Percentiles rank a stretch among this genome's conserved stretches.
Conservation (phyloP, 2,888 invertebrate species). For the Gnatocerus cornutus region DNA sequence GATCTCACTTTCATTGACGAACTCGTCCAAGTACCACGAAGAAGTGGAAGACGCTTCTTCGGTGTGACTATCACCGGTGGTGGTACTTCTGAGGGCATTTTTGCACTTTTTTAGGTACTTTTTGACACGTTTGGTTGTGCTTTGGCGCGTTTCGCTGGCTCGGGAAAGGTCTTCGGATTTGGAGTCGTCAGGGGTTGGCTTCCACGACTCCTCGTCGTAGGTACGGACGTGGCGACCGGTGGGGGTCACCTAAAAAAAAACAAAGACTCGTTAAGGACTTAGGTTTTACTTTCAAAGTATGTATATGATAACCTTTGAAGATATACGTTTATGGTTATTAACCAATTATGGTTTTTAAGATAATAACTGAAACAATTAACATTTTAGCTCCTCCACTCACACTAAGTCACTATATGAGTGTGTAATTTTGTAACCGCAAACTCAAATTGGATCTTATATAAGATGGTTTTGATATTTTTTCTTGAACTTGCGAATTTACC, state of each 20-base stretch:
- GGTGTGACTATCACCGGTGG: constrained; percentile 52
- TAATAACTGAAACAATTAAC: too few relatives aligned
- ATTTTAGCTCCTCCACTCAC: too few relatives aligned
- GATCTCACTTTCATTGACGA: constrained; percentile 62
- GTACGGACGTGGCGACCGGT: constrained; percentile 66
- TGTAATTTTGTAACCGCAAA: constrained; percentile 23
- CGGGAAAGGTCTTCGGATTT: constrained; percentile 62
- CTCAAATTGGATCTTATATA: constrained; percentile 15
- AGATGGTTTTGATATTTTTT: constrained; percentile 17
- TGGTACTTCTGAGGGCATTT: constrained; percentile 68
- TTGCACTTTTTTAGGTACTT: constrained; percentile 74
- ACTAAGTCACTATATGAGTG: too few relatives aligned
- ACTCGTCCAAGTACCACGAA: constrained; percentile 64
- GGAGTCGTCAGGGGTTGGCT: constrained; percentile 63
- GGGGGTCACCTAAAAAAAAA: constrained; percentile 69
- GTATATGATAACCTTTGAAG: too few relatives aligned
- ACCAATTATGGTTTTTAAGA: too few relatives aligned
- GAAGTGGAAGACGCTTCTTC: constrained; percentile 52
- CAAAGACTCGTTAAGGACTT: constrained; percentile 31
- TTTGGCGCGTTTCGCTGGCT: constrained; percentile 71
- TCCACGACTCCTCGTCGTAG: constrained; percentile 70
- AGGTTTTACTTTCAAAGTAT: not conserved
- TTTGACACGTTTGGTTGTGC: constrained; percentile 74
- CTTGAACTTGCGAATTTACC: constrained; percentile 17
- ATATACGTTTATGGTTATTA: too few relatives aligned